phyloP scores from a whole-genome alignment of 23 tunicate genomes.

The Pegea sp. region DNA sequence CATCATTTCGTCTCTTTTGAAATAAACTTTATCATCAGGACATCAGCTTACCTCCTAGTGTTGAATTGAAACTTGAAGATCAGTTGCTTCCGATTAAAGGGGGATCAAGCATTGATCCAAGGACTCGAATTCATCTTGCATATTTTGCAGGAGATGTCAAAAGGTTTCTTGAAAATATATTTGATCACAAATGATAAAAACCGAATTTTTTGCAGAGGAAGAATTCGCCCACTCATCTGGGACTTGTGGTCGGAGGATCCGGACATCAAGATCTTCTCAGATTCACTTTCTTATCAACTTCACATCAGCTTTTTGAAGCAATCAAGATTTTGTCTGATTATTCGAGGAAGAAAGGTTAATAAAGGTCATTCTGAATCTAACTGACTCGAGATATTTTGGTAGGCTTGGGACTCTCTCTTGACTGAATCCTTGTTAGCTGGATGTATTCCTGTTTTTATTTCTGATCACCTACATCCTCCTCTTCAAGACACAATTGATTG shows the following conservation, averaged over 20 bases:
- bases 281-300: conserved; percentile 3
- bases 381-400: background rate
- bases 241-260: conserved; percentile 18
- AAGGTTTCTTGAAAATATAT: conserved; percentile 8
- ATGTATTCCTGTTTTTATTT: conserved; percentile 68
- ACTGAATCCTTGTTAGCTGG: conserved; percentile 50
- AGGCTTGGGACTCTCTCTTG: conserved; percentile 48
- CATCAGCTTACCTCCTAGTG: conserved; percentile 46
- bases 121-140: conserved; percentile 20
- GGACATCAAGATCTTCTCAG: conserved; percentile 23
- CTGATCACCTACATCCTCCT: conserved; percentile 66
- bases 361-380: background rate
- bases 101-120: conserved; percentile 14
- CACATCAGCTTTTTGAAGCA: conserved; percentile 25
- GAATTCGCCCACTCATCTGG: conserved; percentile 43
- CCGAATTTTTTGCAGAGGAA: conserved; percentile 18
- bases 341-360: conserved; percentile 51
- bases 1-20: no score
- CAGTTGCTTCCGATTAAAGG: conserved; percentile 3
- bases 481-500: conserved; percentile 62
- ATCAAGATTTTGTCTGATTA: conserved; percentile 54
- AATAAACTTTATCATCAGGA: conserved; percentile 24
- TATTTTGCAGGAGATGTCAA: conserved; percentile 64
- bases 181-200: background rate
- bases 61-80: conserved; percentile 4